phyloP scores from a whole-genome alignment of 1,140 invertebrate genomes.

The Oryctes rhinoceros region DNA sequence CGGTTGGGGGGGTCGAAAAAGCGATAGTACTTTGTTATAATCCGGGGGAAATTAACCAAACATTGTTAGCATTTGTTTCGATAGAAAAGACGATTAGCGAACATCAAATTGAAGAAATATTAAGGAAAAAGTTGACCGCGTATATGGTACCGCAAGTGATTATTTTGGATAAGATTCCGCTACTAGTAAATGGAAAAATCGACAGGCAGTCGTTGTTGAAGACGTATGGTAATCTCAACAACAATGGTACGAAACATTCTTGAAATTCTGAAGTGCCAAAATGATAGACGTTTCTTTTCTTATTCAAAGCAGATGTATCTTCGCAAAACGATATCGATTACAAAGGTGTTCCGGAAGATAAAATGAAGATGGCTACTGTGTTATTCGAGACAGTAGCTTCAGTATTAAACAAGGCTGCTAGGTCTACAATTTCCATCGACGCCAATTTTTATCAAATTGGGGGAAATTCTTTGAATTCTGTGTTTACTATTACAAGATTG shows the following conservation, averaged over 20 bases:
- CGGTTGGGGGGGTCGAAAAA: conserved; percentile 69
- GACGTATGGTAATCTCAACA: conserved; percentile 72
- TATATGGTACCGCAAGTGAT: conserved; percentile 85
- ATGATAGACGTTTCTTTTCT: neutral
- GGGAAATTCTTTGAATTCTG: conserved; percentile 86
- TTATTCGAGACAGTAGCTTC: conserved; percentile 77
- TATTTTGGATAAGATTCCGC: conserved; percentile 75
- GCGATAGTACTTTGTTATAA: conserved; percentile 81
- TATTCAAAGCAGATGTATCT: conserved; percentile 49
- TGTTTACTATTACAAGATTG: conserved; percentile 80
- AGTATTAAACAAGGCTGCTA: conserved; percentile 70
- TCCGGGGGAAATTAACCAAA: conserved; percentile 75
- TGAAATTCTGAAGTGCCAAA: neutral
- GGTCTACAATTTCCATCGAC: conserved; percentile 66
- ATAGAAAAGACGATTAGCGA: conserved; percentile 65
- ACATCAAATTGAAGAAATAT: conserved; percentile 69
- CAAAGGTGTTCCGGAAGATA: conserved; percentile 66
- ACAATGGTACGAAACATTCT: conserved; percentile 63
- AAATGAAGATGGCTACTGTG: conserved; percentile 70
- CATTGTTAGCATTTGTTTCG: conserved; percentile 78
- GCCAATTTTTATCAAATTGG: conserved; percentile 86
- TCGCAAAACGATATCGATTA: conserved; percentile 61
- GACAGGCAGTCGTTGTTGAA: conserved; percentile 80
- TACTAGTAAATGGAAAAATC: conserved; percentile 85
- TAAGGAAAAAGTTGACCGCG: conserved; percentile 70